A percentile compares a stretch with the other conserved stretches of the same genome.
Evolutionary conservation across 2,797 vertebrate genomes (phyloP).

Genomic region (Myotis findleyi): DNA sequence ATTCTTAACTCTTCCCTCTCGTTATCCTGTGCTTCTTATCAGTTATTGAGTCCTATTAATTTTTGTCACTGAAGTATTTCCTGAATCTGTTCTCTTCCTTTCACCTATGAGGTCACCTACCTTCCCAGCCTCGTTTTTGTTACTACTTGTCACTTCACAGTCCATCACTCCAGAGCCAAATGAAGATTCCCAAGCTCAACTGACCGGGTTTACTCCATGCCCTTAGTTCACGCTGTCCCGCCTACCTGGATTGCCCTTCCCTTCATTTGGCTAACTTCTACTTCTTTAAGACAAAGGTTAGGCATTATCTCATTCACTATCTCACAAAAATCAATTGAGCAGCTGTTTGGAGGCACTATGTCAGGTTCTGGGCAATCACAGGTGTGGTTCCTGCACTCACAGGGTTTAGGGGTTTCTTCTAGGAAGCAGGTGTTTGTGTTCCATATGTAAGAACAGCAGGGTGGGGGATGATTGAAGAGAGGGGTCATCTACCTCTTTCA

Average conservation of each 20-base stretch:
- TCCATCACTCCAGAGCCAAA: neutral
- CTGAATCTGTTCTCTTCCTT: neutral
- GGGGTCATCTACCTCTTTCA: neutral
- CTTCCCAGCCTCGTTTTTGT: neutral
- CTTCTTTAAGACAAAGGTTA: neutral
- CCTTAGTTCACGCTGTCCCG: neutral
- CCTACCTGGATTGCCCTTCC: neutral
- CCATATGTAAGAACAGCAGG: neutral
- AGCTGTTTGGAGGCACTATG: neutral
- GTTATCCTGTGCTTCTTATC: neutral
- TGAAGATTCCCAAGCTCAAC: neutral
- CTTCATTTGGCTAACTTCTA: neutral
- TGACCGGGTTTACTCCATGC: neutral
- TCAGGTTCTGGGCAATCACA: neutral
- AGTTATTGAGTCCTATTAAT: neutral
- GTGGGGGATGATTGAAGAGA: neutral
- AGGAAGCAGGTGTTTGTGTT: neutral
- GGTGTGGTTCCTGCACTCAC: neutral
- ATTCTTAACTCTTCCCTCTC: neutral
- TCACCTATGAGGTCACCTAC: neutral
- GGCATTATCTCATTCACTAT: neutral
- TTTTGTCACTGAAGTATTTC: neutral
- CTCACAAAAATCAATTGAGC: neutral
- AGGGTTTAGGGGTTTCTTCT: neutral
- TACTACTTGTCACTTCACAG: neutral